phyloP scores from a whole-genome alignment of 2,113 vertebrate genomes.

The Hoplias malabaricus region DNA sequence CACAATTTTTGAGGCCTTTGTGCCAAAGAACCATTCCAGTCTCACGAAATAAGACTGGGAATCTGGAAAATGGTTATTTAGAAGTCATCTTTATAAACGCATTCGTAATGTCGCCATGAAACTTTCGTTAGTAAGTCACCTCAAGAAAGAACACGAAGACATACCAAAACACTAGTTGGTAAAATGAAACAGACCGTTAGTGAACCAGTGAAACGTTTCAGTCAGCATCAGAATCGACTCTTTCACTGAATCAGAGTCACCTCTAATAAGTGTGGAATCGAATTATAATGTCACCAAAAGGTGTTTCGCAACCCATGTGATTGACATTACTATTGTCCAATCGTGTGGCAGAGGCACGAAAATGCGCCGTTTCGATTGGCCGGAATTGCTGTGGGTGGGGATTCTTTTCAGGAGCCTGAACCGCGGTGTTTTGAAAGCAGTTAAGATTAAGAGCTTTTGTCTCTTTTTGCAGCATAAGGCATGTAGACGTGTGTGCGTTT shows the following conservation, averaged over 20 bases:
- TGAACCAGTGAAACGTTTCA: no score
- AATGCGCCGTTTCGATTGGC: background rate
- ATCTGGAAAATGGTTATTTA: no score
- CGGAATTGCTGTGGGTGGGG: conserved; percentile 13
- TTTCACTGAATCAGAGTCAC: no score
- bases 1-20: background rate
- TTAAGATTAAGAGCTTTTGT: background rate
- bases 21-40: background rate
- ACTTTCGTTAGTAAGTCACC: no score
- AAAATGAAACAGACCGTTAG: no score
- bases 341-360: background rate
- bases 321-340: conserved; percentile 19
- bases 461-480: no score
- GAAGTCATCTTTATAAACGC: no score
- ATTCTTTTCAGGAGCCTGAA: conserved; percentile 42
- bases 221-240: no score
- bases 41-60: background rate
- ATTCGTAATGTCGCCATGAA: no score
- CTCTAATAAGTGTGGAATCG: background rate
- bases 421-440: conserved; percentile 48
- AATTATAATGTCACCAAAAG: background rate
- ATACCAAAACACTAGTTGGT: no score
- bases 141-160: no score
- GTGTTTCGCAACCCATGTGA: background rate
- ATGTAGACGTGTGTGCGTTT: background rate